Evolutionary conservation across 2,113 vertebrate species (phyloP).

Genomic region (Atherinomorus stipes): DNA sequence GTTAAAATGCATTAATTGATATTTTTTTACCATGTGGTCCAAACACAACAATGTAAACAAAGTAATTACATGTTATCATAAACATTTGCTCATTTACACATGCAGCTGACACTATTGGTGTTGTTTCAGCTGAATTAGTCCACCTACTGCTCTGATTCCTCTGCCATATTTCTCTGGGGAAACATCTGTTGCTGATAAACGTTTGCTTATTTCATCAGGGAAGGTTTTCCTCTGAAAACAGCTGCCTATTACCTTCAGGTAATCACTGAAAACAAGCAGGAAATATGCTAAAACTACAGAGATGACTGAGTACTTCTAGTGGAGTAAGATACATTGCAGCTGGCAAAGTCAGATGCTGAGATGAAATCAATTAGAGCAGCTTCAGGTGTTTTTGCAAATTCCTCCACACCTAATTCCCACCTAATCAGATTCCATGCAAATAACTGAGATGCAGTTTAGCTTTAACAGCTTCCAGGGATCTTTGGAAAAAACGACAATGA

Average conservation of each 20-base stretch:
- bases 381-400: no score
- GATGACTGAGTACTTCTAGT: background rate
- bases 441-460: background rate
- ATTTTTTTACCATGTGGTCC: background rate
- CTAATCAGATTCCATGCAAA: background rate
- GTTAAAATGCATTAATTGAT: background rate
- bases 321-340: background rate
- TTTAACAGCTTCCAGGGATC: background rate
- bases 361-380: background rate
- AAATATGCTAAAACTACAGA: background rate
- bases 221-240: background rate
- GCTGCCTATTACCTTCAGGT: background rate
- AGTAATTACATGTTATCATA: background rate
- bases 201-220: background rate
- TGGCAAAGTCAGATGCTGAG: background rate
- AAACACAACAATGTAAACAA: constrained; percentile 1
- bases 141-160: background rate
- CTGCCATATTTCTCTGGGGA: background rate
- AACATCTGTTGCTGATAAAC: constrained; percentile 6
- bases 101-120: background rate
- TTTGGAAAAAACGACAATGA: background rate
- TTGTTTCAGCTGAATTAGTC: background rate
- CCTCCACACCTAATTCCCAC: background rate
- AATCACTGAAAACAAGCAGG: background rate
- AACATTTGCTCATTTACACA: background rate